Base-by-base conservation (phyloP, 2,888 invertebrate species). In the Macrosiphum euphorbiae region DNA sequence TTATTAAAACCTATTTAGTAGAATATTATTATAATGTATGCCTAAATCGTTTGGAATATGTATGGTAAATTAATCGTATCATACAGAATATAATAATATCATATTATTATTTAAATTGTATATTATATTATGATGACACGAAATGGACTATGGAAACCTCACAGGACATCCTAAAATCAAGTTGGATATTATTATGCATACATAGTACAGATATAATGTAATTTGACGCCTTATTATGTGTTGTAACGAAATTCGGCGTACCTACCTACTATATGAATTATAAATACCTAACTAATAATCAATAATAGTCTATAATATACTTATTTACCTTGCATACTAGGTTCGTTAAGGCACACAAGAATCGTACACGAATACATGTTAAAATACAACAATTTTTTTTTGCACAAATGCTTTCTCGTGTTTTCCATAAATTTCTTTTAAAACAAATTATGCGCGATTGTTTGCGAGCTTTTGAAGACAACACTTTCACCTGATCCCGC, bases 401-500 rank as follows among this genome's bases (percentile, higher is more conserved):
- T n/a, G n/a, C 47, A 47, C 41, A 3, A 20, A 90, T 44, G 35
- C 35, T 89, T 89, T 90, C 67, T 61, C n/a, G 67, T 47, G 20
- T 90, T 67, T 90, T 41, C 35, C 67, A 41, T 90, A n/a, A 61
- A 16, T 90, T 90, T 90, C 90, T 67, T 47, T 50, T 41, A 44
- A 11, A 16, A 78, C 78, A 26, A 90, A 50, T 78, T 35, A 91
- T 55, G 41, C 52, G 84, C n/a, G 52, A 85, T 55, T 55, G 91
- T 91, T 91, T 7, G 44, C 91, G 85, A 91, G 58, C 91, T 91
- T 91, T 86, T 86, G 44, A 58, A 58, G 11, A 44, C 47, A 44
- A 86, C 58, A 85, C 91, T 91, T 91, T 91, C 91, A 91, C 91
- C 85, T 50, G 55, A 58, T 85, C 85, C 44, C 58, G 92, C 67